Conservation (phyloP, 2,113 vertebrate genomes). For the Kobus ellipsiprymnus region DNA sequence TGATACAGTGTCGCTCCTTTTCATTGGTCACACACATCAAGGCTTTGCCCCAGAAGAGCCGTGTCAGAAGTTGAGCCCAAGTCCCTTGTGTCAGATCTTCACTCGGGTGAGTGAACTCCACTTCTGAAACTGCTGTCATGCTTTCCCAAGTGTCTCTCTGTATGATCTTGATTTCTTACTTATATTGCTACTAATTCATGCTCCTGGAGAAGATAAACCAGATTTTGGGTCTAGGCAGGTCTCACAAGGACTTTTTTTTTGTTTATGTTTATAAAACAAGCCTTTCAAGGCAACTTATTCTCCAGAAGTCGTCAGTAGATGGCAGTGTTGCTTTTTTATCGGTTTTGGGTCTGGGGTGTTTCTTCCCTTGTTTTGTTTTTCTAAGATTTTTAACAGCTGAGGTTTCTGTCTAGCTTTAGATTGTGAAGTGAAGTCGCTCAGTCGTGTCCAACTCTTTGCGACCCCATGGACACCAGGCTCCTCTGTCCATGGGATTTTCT, state of each 20-base stretch:
- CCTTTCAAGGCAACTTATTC: not conserved
- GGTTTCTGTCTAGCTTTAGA: not conserved
- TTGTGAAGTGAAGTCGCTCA: too few species aligned
- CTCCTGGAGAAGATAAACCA: not conserved
- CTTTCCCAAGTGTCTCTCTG: not conserved
- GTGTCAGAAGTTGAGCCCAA: not conserved
- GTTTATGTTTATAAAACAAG: not conserved
- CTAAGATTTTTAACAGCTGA: not conserved
- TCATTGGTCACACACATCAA: not conserved
- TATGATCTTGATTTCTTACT: not conserved
- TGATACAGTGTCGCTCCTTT: not conserved
- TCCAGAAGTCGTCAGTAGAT: constrained; percentile 46
- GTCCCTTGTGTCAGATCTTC: not conserved
- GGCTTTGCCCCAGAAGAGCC: not conserved
- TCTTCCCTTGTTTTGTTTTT: not conserved
- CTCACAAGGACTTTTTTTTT: not conserved
- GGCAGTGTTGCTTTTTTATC: constrained; percentile 56
- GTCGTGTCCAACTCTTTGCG: too few species aligned
- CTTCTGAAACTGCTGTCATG: not conserved
- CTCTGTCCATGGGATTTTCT: too few species aligned
- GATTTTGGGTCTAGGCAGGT: not conserved
- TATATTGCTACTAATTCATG: not conserved
- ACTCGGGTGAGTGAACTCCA: not conserved
- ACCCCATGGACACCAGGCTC: too few species aligned
- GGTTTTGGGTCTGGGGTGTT: not conserved